phyloP scores from a whole-genome alignment of 2,113 vertebrate species.

The Sphyrna mokarran region DNA sequence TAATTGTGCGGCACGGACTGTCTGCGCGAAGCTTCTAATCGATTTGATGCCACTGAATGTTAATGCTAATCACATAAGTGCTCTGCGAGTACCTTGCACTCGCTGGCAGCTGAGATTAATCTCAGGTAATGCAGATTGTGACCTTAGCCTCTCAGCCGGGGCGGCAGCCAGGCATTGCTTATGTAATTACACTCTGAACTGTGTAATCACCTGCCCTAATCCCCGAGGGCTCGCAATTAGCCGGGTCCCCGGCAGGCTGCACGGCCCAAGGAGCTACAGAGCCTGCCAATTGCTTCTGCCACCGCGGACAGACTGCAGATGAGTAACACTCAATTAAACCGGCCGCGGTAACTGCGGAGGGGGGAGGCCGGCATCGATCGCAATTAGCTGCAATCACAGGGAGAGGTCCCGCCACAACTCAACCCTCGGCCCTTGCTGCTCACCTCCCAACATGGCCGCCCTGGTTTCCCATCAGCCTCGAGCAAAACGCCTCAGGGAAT shows the following conservation, averaged over 20 bases:
- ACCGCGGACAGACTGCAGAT: slow-evolving; percentile 69
- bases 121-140: slow-evolving; percentile 82
- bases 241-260: slow-evolving; percentile 59
- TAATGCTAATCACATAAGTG: slow-evolving; percentile 89
- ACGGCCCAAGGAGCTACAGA: slow-evolving; percentile 42
- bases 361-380: slow-evolving; percentile 78
- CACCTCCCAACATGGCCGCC: background rate
- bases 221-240: slow-evolving; percentile 87
- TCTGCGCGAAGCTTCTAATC: slow-evolving; percentile 64
- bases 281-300: slow-evolving; percentile 61
- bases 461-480: background rate
- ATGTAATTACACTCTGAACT: slow-evolving; percentile 95
- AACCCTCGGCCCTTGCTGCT: background rate
- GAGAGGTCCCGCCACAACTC: slow-evolving; percentile 51
- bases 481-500: background rate
- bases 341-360: slow-evolving; percentile 68
- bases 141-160: slow-evolving; percentile 77
- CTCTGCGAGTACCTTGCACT: slow-evolving; percentile 71
- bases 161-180: slow-evolving; percentile 81
- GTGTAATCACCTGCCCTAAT: slow-evolving; percentile 89
- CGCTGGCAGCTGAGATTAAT: slow-evolving; percentile 98
- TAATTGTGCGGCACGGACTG: slow-evolving; percentile 62
- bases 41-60: slow-evolving; percentile 75
- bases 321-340: slow-evolving; percentile 89
- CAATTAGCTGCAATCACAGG: slow-evolving; percentile 93